Evolutionary conservation across 2,113 vertebrate species (phyloP).

Genomic region (Excalfactoria chinensis): DNA sequence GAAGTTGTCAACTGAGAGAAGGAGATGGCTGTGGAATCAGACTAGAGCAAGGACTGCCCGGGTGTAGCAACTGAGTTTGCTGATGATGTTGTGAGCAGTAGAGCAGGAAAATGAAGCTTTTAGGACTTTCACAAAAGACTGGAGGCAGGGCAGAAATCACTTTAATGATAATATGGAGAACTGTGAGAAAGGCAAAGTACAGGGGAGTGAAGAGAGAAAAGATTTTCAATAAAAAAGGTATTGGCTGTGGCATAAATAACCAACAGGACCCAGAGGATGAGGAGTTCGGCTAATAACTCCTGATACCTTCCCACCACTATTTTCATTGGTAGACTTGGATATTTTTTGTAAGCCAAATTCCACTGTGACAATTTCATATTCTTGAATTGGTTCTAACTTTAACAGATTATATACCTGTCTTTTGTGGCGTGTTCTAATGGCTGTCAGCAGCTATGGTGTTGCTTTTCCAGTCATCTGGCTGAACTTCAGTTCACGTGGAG

Average conservation of each 20-base stretch:
- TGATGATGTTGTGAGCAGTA: not conserved
- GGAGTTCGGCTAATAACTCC: not conserved
- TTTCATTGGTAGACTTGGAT: not conserved
- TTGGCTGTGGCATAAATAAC: not conserved
- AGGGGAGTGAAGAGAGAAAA: not conserved
- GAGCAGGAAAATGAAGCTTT: not conserved
- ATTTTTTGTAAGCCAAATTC: not conserved
- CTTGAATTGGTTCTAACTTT: not conserved
- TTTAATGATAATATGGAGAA: not conserved
- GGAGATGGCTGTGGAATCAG: not conserved
- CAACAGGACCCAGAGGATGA: not conserved
- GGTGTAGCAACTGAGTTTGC: not conserved
- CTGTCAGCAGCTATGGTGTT: not conserved
- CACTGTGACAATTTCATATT: not conserved
- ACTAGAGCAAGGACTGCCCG: no score
- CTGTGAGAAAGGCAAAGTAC: not conserved
- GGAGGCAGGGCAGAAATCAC: not conserved
- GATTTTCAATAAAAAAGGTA: not conserved
- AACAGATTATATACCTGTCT: not conserved
- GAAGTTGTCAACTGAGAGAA: accelerated
- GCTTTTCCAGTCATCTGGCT: not conserved
- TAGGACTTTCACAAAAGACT: not conserved
- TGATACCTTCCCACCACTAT: not conserved
- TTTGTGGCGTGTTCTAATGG: not conserved
- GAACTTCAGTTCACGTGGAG: not conserved